phyloP scores from a whole-genome alignment of 1,140 invertebrate genomes.

The Drosophila sp. region DNA sequence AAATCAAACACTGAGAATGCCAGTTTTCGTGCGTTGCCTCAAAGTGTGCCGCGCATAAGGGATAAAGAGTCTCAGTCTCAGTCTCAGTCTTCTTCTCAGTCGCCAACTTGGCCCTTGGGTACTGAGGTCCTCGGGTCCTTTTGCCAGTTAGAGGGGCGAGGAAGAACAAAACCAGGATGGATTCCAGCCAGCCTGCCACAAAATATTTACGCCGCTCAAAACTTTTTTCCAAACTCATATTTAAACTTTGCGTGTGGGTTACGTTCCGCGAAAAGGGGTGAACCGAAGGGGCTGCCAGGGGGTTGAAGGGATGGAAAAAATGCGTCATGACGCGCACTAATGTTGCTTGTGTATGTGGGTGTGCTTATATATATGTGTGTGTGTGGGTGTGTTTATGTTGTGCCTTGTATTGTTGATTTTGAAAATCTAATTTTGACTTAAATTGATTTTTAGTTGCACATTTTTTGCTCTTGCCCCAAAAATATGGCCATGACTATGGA shows the following conservation, averaged over 20 bases:
- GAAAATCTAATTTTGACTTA: slow-evolving; percentile 79
- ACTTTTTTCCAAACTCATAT: slow-evolving; percentile 77
- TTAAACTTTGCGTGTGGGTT: slow-evolving; percentile 66
- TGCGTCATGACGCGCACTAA: slow-evolving; percentile 18
- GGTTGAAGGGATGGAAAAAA: no score
- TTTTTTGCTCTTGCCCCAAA: slow-evolving; percentile 27
- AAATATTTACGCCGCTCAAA: slow-evolving; percentile 80
- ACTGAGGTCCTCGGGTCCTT: slow-evolving; percentile 1
- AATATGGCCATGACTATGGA: not conserved
- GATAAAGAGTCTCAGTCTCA: slow-evolving; percentile 58
- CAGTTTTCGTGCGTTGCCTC: slow-evolving; percentile 70
- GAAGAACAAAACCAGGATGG: slow-evolving; percentile 14
- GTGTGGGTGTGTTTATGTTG: slow-evolving; percentile 29
- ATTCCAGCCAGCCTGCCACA: slow-evolving; percentile 57
- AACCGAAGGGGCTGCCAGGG: no score
- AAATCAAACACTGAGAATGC: slow-evolving; percentile 75
- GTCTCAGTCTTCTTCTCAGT: not conserved
- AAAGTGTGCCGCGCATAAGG: slow-evolving; percentile 64
- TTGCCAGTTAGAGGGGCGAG: not conserved
- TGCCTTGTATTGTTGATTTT: slow-evolving; percentile 68
- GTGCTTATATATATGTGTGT: no score
- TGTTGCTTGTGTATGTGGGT: slow-evolving; percentile 51
- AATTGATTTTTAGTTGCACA: slow-evolving; percentile 70
- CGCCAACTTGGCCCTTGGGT: slow-evolving; percentile 1
- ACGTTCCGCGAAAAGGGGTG: not conserved